Evolutionary conservation across 2,888 invertebrate species (phyloP), one percentile per base, ranked within the genome.

Genomic region (Rhagium mordax): DNA sequence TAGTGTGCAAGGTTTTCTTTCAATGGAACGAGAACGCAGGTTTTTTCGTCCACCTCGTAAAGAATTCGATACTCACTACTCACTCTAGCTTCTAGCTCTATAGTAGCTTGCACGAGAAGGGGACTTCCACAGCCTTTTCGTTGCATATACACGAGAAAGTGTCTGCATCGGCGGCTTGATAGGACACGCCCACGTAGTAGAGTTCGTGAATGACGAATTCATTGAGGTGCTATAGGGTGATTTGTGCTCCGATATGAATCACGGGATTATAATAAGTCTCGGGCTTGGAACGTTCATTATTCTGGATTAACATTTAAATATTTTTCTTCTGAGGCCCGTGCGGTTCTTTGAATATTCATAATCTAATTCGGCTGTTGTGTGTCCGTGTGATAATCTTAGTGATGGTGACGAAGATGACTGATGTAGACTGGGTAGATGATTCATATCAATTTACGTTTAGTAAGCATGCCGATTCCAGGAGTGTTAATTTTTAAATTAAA

Each of bases 151-250:
- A 24, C 24, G 24, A 24, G 49, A 24, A 49, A 48, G 48, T 16
- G 48, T 48, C 48, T 20, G 47, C 47, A 48, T 62, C 48, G 62
- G 24, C 21, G 48, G 18, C 27, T 16, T 16, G 21, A 49, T 48
- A 21, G 48, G 62, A 49, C 62, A 62, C 62, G 62, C 62, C 62
- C 62, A 62, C 62, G 49, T 48, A 48, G 62, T 48, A 24, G 62
- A 62, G 48, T 48, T 48, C 62, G 48, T 62, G 62, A 62, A 62
- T 62, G 62, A 62, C 62, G 62, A 59, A 59, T 33, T 59, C 59
- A 59, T 59, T 59, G 59, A 59, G 29, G 59, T 59, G 59, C 59
- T 59, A n/a, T n/a, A 59, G 59, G 59, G 59, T 59, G 59, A 59
- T 59, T 59, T 59, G 21, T 29, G 33, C 59, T 33, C 15, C 59